These are phyloP conservation scores for Seriola rivoliana DNA, from an alignment of 2,113 vertebrate genomes.

Conservation along the genomic window DNA sequence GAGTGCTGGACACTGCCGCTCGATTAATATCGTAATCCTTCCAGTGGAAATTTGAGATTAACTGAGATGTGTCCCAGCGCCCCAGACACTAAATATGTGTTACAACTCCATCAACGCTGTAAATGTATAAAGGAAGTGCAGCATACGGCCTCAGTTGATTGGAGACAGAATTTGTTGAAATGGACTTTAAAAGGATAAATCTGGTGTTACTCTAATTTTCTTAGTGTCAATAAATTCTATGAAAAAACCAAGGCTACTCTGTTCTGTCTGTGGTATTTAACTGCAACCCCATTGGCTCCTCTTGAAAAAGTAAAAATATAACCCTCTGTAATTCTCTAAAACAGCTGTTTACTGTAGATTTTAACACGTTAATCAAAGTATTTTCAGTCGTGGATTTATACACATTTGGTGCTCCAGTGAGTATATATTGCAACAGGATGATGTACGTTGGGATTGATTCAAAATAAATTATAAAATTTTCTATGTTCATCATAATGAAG, in stretches of 20 bases:
- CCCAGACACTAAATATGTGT: slow-evolving; percentile 39
- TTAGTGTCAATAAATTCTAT: neutral
- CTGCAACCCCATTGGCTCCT: neutral
- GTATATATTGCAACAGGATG: slow-evolving; percentile 5
- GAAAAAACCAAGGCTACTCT: neutral
- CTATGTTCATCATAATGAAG: neutral
- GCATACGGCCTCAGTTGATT: neutral
- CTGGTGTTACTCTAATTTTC: neutral
- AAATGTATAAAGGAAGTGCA: neutral
- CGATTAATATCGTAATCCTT: slow-evolving; percentile 69
- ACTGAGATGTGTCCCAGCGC: slow-evolving; percentile 23
- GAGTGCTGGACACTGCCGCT: slow-evolving; percentile 31
- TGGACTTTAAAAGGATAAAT: neutral
- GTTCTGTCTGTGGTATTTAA: neutral
- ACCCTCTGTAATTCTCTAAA: neutral
- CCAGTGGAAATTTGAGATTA: slow-evolving; percentile 68
- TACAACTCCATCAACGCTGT: slow-evolving; percentile 6
- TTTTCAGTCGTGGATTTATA: slow-evolving; percentile 19
- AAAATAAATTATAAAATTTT: neutral
- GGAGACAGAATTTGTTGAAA: neutral
- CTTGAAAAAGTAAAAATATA: neutral
- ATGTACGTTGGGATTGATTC: neutral
- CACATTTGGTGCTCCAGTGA: neutral
- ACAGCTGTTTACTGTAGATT: too few relatives aligned
- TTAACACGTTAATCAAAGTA: neutral